These are phyloP conservation scores for Rhamphomyia laevipes DNA, from an alignment of 2,888 invertebrate species.

Conservation along the genomic window DNA sequence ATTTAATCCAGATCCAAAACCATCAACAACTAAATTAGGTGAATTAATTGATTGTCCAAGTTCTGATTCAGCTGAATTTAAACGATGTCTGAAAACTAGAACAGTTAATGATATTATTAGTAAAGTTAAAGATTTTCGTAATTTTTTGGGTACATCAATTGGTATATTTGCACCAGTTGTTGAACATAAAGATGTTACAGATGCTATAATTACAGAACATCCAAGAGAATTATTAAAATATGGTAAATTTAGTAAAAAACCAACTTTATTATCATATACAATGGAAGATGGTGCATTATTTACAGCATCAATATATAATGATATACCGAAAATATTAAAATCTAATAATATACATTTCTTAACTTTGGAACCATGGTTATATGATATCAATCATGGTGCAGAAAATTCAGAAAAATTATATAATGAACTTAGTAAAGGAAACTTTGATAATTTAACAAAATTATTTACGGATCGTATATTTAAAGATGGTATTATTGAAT, in stretches of 20 bases:
- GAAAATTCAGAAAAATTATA: neutral
- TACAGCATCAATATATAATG: neutral
- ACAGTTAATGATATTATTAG: slow-evolving; percentile 47
- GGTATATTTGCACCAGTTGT: slow-evolving; percentile 54
- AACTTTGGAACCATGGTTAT: no score
- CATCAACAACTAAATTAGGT: slow-evolving; percentile 47
- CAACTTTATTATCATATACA: slow-evolving; percentile 23
- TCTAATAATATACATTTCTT: no score
- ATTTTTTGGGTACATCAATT: slow-evolving; percentile 46
- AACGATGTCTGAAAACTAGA: slow-evolving; percentile 49
- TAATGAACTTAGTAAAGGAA: neutral
- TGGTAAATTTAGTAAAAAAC: slow-evolving; percentile 47
- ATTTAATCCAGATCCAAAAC: slow-evolving; percentile 38
- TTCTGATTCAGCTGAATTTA: slow-evolving; percentile 40
- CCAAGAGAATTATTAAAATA: slow-evolving; percentile 47
- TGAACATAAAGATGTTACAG: slow-evolving; percentile 39
- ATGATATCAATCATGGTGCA: no score
- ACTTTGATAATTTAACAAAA: neutral
- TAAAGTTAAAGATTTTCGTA: slow-evolving; percentile 24
- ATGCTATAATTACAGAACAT: slow-evolving; percentile 50
- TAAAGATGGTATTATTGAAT: neutral
- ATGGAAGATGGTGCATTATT: neutral
- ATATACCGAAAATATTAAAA: no score
- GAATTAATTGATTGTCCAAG: slow-evolving; percentile 48
- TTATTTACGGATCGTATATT: neutral